Base-by-base conservation (phyloP, 2,888 invertebrate species). In the Buathra laborator region DNA sequence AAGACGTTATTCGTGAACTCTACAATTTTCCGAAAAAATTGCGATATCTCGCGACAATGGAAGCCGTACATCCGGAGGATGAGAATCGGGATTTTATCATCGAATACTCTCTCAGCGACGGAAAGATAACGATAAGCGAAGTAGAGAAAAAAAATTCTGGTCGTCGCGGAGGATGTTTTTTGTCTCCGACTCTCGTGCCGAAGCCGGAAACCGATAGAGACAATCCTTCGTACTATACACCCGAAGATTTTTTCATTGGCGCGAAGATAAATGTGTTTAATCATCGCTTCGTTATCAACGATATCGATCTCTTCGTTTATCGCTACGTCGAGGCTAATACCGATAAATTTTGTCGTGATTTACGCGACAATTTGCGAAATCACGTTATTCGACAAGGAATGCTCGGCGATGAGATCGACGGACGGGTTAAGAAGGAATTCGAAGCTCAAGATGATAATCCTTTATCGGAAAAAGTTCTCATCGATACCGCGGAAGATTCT, bases 41-140 rank as follows among this genome's bases (percentile, higher is more conserved):
- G 0, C 95, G 97, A 56, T 98, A 97, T 92, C 96, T 96, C 74
- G 97, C 97, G 92, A 95, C 96, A 83, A 94, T 98, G 95, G 97
- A 98, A 89, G 96, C 96, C 86, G 95, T 97, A 5, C 96, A 97
- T 90, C 97, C 97, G 0, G 97, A 98, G 91, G 98, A 98, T 93
- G 93, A 95, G 44, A 96, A 96, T 2, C 95, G 98, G 44, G 94
- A 96, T 87, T 98, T 98, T 92, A 95, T 98, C 51, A 92, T 98
- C 51, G 95, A 96, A 3, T 98, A 97, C 94, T 96, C 96, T 81
- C 94, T 98, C 59, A 96, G 96, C 5, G 97, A 98, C 89, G 97
- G 97, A 75, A 96, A 96, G 84, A 95, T 98, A 89, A 95, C 95
- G 88, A 96, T 98, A 81, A 95, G 95, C 81, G 98, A 98, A 93